These are phyloP conservation scores for Julus scandinavius DNA, from an alignment of 2,888 invertebrate genomes.

Conservation along the genomic window DNA sequence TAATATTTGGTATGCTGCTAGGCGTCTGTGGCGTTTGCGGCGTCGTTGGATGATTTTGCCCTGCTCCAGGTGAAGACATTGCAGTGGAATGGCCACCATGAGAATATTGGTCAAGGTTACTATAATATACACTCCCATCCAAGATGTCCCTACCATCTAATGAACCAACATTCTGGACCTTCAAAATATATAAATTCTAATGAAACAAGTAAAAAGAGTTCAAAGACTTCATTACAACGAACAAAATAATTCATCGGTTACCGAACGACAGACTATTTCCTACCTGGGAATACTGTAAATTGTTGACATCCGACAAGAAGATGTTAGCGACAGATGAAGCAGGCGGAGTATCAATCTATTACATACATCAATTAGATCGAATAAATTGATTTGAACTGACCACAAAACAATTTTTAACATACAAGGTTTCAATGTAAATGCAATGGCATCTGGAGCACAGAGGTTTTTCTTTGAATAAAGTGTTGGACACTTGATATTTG, in stretches of 20 bases:
- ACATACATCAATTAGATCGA: conserved; percentile 16
- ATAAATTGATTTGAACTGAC: neutral
- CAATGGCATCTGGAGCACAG: too few species aligned
- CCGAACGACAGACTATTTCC: neutral
- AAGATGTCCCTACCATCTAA: conserved; percentile 55
- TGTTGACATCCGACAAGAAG: conserved; percentile 55
- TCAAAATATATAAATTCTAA: conserved; percentile 30
- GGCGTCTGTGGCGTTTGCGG: conserved; percentile 80
- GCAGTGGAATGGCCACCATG: conserved; percentile 49
- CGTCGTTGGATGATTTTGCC: conserved; percentile 65
- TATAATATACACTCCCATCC: conserved; percentile 55
- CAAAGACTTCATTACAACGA: too few species aligned
- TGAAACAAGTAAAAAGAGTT: neutral
- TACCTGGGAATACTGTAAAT: conserved; percentile 57
- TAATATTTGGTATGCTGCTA: conserved; percentile 82
- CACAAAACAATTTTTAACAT: neutral
- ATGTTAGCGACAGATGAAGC: conserved; percentile 54
- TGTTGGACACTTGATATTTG: too few species aligned
- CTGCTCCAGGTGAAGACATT: conserved; percentile 51
- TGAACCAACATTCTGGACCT: conserved; percentile 56
- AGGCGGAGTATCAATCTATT: conserved; percentile 53
- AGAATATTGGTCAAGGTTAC: conserved; percentile 54
- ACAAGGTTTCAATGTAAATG: neutral
- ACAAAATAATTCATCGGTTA: neutral
- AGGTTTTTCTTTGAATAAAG: too few species aligned